Conservation (phyloP, 2,888 invertebrate genomes). For the Agrotis ipsilon region DNA sequence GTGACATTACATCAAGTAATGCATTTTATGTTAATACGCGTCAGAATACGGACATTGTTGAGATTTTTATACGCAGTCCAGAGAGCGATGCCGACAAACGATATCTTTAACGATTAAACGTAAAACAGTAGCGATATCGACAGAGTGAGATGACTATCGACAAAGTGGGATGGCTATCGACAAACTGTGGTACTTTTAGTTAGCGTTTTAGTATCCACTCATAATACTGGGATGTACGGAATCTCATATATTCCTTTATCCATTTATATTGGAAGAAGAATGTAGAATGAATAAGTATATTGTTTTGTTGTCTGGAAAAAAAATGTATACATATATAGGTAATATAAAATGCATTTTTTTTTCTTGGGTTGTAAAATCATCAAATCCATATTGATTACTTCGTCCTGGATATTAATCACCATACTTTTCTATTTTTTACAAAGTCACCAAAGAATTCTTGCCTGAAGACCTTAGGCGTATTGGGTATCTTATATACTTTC, state of each 20-base stretch:
- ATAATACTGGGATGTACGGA: too few species aligned
- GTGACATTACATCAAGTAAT: constrained; percentile 41
- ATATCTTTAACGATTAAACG: constrained; percentile 11
- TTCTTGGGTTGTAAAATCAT: too few species aligned
- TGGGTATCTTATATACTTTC: too few species aligned
- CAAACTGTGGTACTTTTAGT: too few species aligned
- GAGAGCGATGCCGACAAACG: constrained; percentile 12
- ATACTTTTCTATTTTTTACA: too few species aligned
- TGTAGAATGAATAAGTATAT: neutral
- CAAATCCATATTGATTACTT: too few species aligned
- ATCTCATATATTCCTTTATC: neutral
- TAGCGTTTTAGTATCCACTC: too few species aligned
- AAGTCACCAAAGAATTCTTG: too few species aligned
- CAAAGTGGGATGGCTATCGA: neutral
- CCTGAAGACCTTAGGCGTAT: too few species aligned
- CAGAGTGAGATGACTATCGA: neutral
- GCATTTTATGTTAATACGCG: constrained; percentile 23
- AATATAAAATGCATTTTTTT: too few species aligned
- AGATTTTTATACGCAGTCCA: constrained; percentile 15
- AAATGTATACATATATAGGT: too few species aligned
- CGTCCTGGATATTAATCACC: too few species aligned
- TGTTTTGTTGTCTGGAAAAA: neutral
- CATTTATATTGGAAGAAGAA: neutral
- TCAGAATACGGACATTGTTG: constrained; percentile 12
- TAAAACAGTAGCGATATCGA: neutral